Evolutionary conservation across 2,797 vertebrate genomes (phyloP), one percentile per base, ranked within the genome.

Genomic region (Xerus rutilus): DNA sequence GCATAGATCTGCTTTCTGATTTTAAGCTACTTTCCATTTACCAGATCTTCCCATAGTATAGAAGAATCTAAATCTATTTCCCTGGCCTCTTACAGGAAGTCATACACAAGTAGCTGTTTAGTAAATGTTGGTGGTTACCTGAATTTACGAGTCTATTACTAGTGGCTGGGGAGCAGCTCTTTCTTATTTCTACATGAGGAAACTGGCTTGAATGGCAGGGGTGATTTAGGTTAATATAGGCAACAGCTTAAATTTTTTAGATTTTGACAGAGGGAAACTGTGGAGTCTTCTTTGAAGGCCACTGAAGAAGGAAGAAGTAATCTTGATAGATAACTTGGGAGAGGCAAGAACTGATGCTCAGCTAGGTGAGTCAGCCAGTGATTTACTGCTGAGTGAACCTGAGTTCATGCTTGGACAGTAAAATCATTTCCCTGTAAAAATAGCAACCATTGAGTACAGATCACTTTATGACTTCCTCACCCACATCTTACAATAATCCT

Each of bases 151-250:
- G 30, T 39, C 15, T 73, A 23, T 64, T 57, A 35, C 28, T 32
- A 79, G 59, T 17, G n/a, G 25, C 45, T 91, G 52, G 35, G 47
- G 52, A 86, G 57, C 11, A 81, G 52, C 15, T 0, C n/a, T 77
- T 54, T 76, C 25, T 62, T 84, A 11, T 72, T 49, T 91, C 23
- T 57, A 85, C 73, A 89, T 69, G 39, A 95, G 54, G 52, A 86
- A 81, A n/a, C 35, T 43, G 57, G 28, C n/a, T 86, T 86, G 81
- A 94, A 70, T 12, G 13, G 76, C 74, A 67, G 45, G 17, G 21
- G 5, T 69, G 90, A 92, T 91, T 82, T 90, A 84, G 76, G 49
- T 96, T 91, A 95, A 62, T 90, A 82, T 7, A 74, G 93, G 52
- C 20, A 88, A 78, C 4, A 54, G 54, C 25, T 86, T 94, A 15